These are phyloP conservation scores for Sisyra terminalis DNA, from an alignment of 2,888 invertebrate genomes.

Conservation along the genomic window DNA sequence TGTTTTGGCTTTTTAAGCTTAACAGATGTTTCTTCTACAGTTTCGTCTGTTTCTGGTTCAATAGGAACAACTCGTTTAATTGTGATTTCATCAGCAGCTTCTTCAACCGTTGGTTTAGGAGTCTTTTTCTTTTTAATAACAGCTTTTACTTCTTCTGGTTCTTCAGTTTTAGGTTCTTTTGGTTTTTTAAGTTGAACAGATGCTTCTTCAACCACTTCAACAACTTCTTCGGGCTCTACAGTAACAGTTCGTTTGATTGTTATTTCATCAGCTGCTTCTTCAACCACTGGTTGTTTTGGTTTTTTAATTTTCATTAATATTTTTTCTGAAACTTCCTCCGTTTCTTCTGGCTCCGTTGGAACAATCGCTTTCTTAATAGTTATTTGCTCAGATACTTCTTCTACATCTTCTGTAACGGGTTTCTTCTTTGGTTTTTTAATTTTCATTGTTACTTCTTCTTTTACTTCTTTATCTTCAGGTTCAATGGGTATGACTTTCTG, in stretches of 20 bases:
- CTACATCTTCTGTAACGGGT: constrained; percentile 14
- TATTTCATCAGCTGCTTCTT: constrained; percentile 29
- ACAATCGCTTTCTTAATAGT: constrained; percentile 23
- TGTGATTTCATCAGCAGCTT: constrained; percentile 11
- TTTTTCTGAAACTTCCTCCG: constrained; percentile 46
- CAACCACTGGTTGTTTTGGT: constrained; percentile 15
- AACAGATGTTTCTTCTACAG: constrained; percentile 12
- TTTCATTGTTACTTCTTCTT: constrained; percentile 16
- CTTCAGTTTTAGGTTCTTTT: constrained; percentile 15
- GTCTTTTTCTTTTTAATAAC: constrained; percentile 13
- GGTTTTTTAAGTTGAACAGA: constrained; percentile 18
- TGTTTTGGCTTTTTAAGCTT: constrained; percentile 13
- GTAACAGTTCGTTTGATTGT: constrained; percentile 22
- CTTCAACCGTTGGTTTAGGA: constrained; percentile 10
- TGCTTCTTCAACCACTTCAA: constrained; percentile 17
- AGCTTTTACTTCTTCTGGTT: constrained; percentile 17
- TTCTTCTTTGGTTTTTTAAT: constrained; percentile 16
- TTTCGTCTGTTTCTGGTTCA: constrained; percentile 23
- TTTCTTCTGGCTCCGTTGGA: constrained; percentile 29
- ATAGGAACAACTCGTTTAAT: constrained; percentile 21
- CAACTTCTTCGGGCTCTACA: constrained; percentile 16
- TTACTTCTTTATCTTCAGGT: constrained; percentile 18
- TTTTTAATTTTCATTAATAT: constrained; percentile 49
- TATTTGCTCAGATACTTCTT: constrained; percentile 31
- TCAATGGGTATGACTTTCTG: constrained; percentile 21